Conservation (phyloP, 2,113 vertebrate genomes). For the Phaetusa simplex region DNA sequence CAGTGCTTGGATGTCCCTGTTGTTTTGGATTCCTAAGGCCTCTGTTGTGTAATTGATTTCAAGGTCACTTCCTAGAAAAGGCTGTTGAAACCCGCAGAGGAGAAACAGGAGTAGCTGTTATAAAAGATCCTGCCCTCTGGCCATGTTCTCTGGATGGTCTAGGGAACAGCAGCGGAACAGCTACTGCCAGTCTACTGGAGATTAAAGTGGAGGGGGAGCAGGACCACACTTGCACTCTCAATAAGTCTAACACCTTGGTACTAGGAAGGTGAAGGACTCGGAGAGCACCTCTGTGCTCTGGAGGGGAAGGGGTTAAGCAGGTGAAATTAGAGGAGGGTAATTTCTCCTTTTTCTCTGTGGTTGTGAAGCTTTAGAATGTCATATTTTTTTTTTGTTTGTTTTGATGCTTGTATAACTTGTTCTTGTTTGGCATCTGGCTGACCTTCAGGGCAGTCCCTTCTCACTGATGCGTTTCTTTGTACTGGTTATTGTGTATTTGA, state of each 20-base stretch:
- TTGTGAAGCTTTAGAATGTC: neutral
- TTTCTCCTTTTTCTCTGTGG: neutral
- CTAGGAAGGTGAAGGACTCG: neutral
- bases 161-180: neutral
- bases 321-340: neutral
- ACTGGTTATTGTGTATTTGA: neutral
- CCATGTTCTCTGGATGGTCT: rapidly evolving
- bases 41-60: constrained; percentile 5
- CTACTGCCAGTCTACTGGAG: neutral
- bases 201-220: neutral
- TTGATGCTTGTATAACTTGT: neutral
- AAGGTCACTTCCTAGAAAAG: neutral
- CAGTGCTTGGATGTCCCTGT: neutral
- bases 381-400: neutral
- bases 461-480: neutral
- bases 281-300: neutral
- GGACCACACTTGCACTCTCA: neutral
- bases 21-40: neutral
- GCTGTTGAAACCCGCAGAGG: neutral
- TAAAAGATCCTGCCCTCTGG: neutral
- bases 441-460: neutral
- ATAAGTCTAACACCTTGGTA: neutral
- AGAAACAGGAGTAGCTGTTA: neutral
- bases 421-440: neutral
- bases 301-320: neutral